Percentiles rank a stretch among this genome's conserved stretches.
These are phyloP conservation scores for Diarsia rubi DNA, from an alignment of 2,888 invertebrate species.

Conservation along the genomic window DNA sequence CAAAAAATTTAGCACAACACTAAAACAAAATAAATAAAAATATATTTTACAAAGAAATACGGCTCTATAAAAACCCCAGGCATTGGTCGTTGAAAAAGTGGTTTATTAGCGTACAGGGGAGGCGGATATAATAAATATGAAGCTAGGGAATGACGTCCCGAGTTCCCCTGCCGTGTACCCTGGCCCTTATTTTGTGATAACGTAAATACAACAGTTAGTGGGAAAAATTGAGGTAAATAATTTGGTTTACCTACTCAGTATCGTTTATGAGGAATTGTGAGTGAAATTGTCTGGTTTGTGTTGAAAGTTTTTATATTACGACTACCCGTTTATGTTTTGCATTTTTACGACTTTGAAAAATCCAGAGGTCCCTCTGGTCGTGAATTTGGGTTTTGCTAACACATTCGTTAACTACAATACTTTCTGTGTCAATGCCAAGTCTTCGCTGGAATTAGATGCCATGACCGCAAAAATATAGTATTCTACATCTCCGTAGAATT, in stretches of 20 bases:
- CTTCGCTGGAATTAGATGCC: neutral
- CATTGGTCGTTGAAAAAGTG: conserved; percentile 73
- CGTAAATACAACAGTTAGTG: conserved; percentile 70
- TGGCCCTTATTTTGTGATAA: conserved; percentile 63
- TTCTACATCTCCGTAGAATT: neutral
- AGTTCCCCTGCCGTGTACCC: conserved; percentile 59
- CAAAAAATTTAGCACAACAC: conserved; percentile 53
- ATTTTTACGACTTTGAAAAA: neutral
- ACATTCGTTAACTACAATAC: neutral
- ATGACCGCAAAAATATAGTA: neutral
- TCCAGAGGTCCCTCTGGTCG: neutral
- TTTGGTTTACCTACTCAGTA: conserved; percentile 57
- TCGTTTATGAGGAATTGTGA: conserved; percentile 51
- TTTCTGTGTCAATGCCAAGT: neutral
- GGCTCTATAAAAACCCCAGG: conserved; percentile 67
- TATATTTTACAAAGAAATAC: conserved; percentile 58
- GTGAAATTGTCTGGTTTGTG: conserved; percentile 28
- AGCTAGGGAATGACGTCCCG: conserved; percentile 62
- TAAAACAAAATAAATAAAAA: conserved; percentile 65
- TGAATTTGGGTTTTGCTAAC: neutral
- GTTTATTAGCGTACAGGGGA: conserved; percentile 75
- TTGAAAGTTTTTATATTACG: conserved; percentile 6
- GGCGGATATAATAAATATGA: conserved; percentile 78
- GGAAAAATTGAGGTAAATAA: conserved; percentile 61
- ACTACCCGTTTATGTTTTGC: neutral